Percentiles rank a stretch among this genome's conserved stretches.
Conservation (phyloP, 2,888 invertebrate species). For the Baronia brevicornis region DNA sequence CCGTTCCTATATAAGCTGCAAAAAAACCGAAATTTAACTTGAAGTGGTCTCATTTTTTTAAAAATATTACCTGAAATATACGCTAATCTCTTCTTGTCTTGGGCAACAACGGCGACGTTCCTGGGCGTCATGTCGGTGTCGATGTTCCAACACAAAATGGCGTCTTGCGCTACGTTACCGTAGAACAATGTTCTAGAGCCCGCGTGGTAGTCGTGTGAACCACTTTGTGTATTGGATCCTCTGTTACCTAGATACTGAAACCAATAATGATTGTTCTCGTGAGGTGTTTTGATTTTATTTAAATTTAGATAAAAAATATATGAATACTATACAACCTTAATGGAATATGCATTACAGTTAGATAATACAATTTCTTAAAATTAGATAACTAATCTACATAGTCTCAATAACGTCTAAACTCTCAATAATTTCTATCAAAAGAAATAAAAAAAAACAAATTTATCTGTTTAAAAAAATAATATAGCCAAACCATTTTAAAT, state of each 20-base stretch:
- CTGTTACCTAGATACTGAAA: constrained; percentile 68
- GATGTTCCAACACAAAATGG: constrained; percentile 85
- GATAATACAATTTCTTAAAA: too few species aligned
- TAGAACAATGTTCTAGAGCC: constrained; percentile 78
- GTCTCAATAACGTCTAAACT: too few species aligned
- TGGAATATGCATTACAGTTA: too few species aligned
- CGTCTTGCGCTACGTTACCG: constrained; percentile 82
- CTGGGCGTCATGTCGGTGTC: constrained; percentile 62
- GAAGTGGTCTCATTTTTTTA: constrained; percentile 1
- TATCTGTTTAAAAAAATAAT: too few species aligned
- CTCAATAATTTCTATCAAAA: too few species aligned
- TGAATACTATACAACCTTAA: too few species aligned
- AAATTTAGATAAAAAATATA: too few species aligned
- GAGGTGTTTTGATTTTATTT: too few species aligned
- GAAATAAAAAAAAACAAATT: too few species aligned
- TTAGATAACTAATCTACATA: too few species aligned
- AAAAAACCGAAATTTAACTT: neutral
- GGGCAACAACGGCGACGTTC: constrained; percentile 75
- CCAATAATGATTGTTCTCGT: too few species aligned
- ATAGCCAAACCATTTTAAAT: too few species aligned
- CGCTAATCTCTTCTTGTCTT: constrained; percentile 78
- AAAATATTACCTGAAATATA: constrained; percentile 75
- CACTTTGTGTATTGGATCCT: constrained; percentile 73
- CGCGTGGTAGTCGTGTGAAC: constrained; percentile 80
- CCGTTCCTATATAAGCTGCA: neutral